Base-by-base conservation (phyloP, 2,797 vertebrate species). In the Holocentrus rufus region DNA sequence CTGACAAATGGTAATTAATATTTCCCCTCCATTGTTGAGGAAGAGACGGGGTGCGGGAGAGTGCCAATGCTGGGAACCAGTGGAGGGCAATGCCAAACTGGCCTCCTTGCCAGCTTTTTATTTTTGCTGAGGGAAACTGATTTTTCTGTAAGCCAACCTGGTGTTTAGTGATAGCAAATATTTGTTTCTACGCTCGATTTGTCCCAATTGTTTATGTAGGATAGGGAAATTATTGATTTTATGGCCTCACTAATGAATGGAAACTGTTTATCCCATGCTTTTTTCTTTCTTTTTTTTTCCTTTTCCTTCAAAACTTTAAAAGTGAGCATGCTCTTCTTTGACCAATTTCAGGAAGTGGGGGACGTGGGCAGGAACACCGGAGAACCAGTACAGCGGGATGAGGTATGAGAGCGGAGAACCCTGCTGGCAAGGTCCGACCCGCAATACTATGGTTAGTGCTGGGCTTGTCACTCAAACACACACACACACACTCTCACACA, bases 1-100 rank as follows among this genome's bases (percentile, higher is more conserved):
- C 83, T 65, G 89, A 91, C 77, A 88, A 92, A 90, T 78, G 76
- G 74, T 91, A 93, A 92, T 93, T 91, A 92, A 92, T 92, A 92
- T 91, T 89, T 89, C 82, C 84, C 82, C 81, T 87, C 85, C 70
- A 82, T 90, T 86, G 88, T 91, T 74, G 65, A 88, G 80, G 60
- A 88, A 72, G 68, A 76, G 77, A 82, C 70, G 72, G 71, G 75
- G 83, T 20, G 20, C 4, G 44, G 69, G 42, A 60, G 54, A 63
- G 47, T 17, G 6, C 47, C 10, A 4, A 36, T 65, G 78, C 84
- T 79, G 75, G 77, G 42, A 84, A 77, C 58, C 76, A 82, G 76
- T 77, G 74, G 58, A 82, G 80, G 85, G 30, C 78, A 78, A 69
- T 88, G 87, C 87, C 89, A 90, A 74, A 61, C 75, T 46, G 36